phyloP scores from a whole-genome alignment of 2,113 vertebrate genomes.

The Microcebus murinus region DNA sequence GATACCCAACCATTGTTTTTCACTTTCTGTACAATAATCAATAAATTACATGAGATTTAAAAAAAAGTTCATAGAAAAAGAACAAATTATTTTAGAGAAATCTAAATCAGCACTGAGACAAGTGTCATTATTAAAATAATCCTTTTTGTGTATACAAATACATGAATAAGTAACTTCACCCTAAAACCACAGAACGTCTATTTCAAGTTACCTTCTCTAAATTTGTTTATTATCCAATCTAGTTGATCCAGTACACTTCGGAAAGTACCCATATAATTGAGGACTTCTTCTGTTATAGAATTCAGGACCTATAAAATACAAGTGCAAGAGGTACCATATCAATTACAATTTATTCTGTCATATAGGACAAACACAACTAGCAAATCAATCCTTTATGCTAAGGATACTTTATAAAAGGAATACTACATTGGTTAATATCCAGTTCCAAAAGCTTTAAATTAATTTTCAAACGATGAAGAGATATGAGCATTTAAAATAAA shows the following conservation, averaged over 20 bases:
- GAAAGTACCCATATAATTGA: slow-evolving; percentile 92
- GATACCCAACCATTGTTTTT: too few species aligned
- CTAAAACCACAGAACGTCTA: not conserved
- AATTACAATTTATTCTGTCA: slow-evolving; percentile 59
- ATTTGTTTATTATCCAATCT: slow-evolving; percentile 90
- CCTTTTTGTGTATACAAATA: not conserved
- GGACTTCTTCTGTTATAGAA: slow-evolving; percentile 91
- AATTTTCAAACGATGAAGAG: slow-evolving; percentile 37
- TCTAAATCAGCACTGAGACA: not conserved
- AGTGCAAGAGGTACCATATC: not conserved
- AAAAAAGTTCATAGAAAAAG: not conserved
- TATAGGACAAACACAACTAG: slow-evolving; percentile 20
- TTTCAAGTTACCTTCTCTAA: slow-evolving; percentile 90
- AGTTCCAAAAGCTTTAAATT: slow-evolving; percentile 10
- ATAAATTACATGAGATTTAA: too few species aligned
- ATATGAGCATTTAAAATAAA: slow-evolving; percentile 28
- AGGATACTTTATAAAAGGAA: not conserved
- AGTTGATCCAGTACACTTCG: slow-evolving; percentile 93
- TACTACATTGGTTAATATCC: not conserved
- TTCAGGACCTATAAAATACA: slow-evolving; percentile 91
- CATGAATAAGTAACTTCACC: not conserved
- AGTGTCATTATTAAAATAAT: slow-evolving; percentile 17
- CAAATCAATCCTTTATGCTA: slow-evolving; percentile 3
- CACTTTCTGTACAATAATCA: too few species aligned
- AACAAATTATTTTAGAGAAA: slow-evolving; percentile 11